Conservation (phyloP, 1,140 invertebrate genomes). For the Cylas formicarius region DNA sequence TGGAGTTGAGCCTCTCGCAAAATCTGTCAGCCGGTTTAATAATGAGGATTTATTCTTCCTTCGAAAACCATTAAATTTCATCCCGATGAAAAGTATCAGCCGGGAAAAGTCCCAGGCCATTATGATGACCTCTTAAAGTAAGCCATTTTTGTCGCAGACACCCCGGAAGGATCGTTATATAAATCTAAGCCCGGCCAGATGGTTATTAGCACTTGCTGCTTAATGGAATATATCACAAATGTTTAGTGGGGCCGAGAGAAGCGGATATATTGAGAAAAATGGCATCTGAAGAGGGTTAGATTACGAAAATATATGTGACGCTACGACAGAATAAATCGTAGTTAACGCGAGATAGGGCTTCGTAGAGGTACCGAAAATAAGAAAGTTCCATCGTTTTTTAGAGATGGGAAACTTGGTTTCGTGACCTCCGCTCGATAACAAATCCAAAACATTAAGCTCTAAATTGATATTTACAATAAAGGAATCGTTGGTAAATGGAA, state of each 20-base stretch:
- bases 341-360: slow-evolving; percentile 27
- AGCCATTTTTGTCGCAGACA: background rate
- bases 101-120: too few relatives aligned
- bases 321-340: slow-evolving; percentile 35
- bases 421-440: slow-evolving; percentile 23
- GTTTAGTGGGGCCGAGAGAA: slow-evolving; percentile 26
- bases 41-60: too few relatives aligned
- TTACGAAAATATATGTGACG: slow-evolving; percentile 38
- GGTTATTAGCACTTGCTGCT: slow-evolving; percentile 35
- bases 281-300: slow-evolving; percentile 36
- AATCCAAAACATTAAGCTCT: slow-evolving; percentile 35
- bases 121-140: too few relatives aligned
- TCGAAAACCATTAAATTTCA: too few relatives aligned
- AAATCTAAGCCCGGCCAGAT: slow-evolving; percentile 27
- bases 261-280: slow-evolving; percentile 40
- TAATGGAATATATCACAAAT: slow-evolving; percentile 40
- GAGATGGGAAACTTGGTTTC: slow-evolving; percentile 2
- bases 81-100: too few relatives aligned
- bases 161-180: slow-evolving; percentile 9
- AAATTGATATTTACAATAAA: slow-evolving; percentile 35
- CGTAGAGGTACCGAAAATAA: slow-evolving; percentile 22
- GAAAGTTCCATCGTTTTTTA: slow-evolving; percentile 17
- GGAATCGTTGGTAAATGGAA: too few relatives aligned
- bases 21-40: too few relatives aligned
- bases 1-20: too few relatives aligned